Base-by-base conservation (phyloP, 2,113 vertebrate genomes). In the Odontophorus gujanensis region DNA sequence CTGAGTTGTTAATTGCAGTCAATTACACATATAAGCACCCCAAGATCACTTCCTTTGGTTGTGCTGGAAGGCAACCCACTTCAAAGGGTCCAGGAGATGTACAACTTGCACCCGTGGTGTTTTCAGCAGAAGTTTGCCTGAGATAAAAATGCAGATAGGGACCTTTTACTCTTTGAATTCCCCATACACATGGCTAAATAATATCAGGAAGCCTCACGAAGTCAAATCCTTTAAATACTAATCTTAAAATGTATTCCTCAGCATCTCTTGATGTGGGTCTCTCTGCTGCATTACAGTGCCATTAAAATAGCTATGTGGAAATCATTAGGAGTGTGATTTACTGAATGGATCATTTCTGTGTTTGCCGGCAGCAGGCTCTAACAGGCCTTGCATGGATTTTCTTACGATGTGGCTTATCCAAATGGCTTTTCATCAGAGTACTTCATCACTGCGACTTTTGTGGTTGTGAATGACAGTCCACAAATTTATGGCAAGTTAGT, bases 401-500 rank as follows among this genome's bases (percentile, higher is more conserved):
- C 55, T 85, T 95, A 66, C 92, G 98, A 97, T 25, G 88, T 97
- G 50, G 89, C 97, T 55, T 97, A 97, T 87, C 93, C 96, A 85
- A 93, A 98, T 45, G 97, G 97, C 63, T 97, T 98, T 47, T 97
- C 97, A 71, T 95, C 94, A 0, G n/a, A 98, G 84, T 98, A 97
- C 90, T 98, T 97, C 4, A 38, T 98, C 93, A 97, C 96, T 20
- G 92, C 90, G 65, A 98, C 96, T 28, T 98, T 98, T 91, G 98
- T 98, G 94, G 78, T 95, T 83, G 92, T 93, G 74, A 96, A 98
- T 67, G 96, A 96, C 61, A 92, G 90, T 9, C 88, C 81, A 18
- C 34, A 61, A 96, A 98, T 96, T 97, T 98, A 86, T 97, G 97
- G 98, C 97, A 98, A 94, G 95, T 98, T 77, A 98, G 97, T 30